Percentiles rank a stretch among this genome's conserved stretches.
Conservation (phyloP, 2,797 vertebrate species). For the Crocodylus rhombifer region DNA sequence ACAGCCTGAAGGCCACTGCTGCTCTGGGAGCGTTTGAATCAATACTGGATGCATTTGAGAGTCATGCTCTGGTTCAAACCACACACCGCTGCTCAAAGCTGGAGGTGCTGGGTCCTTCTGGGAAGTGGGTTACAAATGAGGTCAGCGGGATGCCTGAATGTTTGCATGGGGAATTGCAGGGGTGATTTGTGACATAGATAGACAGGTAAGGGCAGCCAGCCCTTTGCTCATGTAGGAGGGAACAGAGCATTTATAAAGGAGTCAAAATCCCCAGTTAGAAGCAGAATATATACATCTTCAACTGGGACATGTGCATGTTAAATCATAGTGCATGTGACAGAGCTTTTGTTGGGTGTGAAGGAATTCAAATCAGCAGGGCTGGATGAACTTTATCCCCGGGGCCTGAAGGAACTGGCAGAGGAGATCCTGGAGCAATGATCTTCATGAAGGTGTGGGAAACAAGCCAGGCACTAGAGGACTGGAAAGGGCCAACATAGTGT, state of each 20-base stretch:
- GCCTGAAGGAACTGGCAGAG: too few species aligned
- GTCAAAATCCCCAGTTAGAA: not conserved
- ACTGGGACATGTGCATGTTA: too few species aligned
- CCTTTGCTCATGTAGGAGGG: not conserved
- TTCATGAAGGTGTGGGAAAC: too few species aligned
- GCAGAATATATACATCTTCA: not conserved
- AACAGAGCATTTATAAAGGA: not conserved
- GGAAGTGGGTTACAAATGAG: not conserved
- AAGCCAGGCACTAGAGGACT: too few species aligned
- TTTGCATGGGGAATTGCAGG: not conserved
- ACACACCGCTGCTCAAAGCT: not conserved
- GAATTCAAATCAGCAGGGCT: too few species aligned
- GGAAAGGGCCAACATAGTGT: too few species aligned
- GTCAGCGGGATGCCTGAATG: not conserved
- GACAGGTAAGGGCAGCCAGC: not conserved
- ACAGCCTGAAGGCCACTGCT: not conserved
- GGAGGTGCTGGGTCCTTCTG: not conserved
- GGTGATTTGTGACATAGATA: not conserved
- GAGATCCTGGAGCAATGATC: too few species aligned
- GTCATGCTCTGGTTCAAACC: accelerated
- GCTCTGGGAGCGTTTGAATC: accelerated
- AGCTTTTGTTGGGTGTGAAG: too few species aligned
- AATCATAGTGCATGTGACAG: not conserved
- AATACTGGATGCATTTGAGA: not conserved
- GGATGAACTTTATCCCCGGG: too few species aligned